These are phyloP conservation scores for Pseudopipra pipra DNA, from an alignment of 2,113 vertebrate genomes.

Conservation along the genomic window DNA sequence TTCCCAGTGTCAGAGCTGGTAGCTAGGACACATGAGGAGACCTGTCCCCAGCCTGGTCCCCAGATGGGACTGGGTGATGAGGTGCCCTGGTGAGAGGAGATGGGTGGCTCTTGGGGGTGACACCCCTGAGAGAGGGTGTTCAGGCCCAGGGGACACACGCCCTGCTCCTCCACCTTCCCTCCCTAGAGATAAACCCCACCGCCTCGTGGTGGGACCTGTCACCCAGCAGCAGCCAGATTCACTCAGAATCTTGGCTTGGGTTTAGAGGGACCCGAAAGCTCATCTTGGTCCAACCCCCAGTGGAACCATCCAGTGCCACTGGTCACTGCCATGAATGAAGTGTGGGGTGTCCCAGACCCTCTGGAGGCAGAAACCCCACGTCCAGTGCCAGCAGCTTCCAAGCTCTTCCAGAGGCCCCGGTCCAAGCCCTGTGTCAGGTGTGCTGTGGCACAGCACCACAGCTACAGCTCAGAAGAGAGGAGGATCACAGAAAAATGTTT, in stretches of 20 bases:
- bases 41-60: neutral
- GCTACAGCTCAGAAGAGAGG: neutral
- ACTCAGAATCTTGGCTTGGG: neutral
- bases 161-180: accelerated
- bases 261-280: neutral
- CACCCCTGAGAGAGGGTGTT: neutral
- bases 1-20: neutral
- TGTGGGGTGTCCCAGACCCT: neutral
- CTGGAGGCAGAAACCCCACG: no score
- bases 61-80: accelerated
- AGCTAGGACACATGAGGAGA: accelerated
- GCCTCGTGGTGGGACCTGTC: accelerated
- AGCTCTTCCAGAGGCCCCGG: neutral
- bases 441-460: accelerated
- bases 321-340: accelerated
- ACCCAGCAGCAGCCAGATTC: neutral
- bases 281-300: neutral
- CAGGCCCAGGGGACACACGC: accelerated
- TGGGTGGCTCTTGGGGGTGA: accelerated
- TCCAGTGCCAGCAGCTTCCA: neutral
- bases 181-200: neutral
- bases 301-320: accelerated
- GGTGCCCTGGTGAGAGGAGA: neutral
- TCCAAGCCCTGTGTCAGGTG: accelerated
- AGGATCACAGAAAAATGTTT: accelerated